Percentiles rank a stretch among this genome's conserved stretches.
phyloP scores from a whole-genome alignment of 2,888 invertebrate genomes.

The Acrobeloides nanus region DNA sequence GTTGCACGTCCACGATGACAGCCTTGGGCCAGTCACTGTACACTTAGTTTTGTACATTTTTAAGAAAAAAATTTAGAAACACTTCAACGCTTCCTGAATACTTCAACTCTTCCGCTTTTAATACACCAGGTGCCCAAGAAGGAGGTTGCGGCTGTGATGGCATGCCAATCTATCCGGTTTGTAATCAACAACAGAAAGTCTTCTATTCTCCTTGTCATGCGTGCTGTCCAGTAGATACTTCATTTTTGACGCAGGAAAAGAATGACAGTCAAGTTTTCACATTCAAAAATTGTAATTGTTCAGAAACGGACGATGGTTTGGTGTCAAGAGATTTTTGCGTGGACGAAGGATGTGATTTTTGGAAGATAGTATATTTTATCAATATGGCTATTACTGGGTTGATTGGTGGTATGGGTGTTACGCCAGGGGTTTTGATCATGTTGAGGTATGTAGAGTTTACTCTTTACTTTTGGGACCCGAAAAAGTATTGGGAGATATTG shows the following conservation, averaged over 20 bases:
- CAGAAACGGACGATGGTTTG: constrained; percentile 17
- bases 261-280: constrained; percentile 25
- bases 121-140: constrained; percentile 40
- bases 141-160: constrained; percentile 51
- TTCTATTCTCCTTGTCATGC: constrained; percentile 55
- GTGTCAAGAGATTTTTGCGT: constrained; percentile 45
- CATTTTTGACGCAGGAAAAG: constrained; percentile 14
- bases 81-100: too few species aligned
- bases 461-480: too few species aligned
- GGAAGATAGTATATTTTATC: constrained; percentile 15
- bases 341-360: constrained; percentile 32
- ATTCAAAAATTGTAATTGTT: constrained; percentile 40
- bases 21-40: constrained; percentile 33
- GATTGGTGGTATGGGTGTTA: constrained; percentile 50
- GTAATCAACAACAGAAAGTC: constrained; percentile 40
- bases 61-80: constrained; percentile 10
- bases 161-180: constrained; percentile 54
- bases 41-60: constrained; percentile 6
- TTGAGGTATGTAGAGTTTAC: too few species aligned
- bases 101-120: too few species aligned
- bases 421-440: constrained; percentile 52
- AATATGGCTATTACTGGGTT: constrained; percentile 48
- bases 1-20: constrained; percentile 46
- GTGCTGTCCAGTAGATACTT: constrained; percentile 34
- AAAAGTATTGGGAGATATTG: too few species aligned